Conservation (phyloP, 2,797 vertebrate genomes). For the Podargus strigoides region DNA sequence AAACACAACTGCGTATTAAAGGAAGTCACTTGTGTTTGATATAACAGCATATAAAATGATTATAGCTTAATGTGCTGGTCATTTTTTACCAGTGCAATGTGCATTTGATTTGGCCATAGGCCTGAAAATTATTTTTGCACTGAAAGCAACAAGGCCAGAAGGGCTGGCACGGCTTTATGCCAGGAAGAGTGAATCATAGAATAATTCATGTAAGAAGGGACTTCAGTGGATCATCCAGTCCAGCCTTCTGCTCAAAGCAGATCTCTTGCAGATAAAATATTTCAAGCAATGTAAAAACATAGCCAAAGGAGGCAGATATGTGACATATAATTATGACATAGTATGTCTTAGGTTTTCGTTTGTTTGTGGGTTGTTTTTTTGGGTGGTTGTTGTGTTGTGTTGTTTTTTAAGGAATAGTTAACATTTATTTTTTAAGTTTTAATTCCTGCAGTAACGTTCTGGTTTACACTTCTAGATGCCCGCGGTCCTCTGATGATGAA, state of each 20-base stretch:
- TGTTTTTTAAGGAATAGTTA: neutral
- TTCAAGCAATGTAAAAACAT: neutral
- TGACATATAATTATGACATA: neutral
- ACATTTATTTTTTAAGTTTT: neutral
- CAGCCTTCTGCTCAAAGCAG: neutral
- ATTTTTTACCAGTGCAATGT: neutral
- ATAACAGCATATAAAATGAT: neutral
- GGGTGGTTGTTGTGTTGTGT: neutral
- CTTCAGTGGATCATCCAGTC: neutral
- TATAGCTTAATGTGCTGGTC: neutral
- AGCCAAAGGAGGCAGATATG: neutral
- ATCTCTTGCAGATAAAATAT: neutral
- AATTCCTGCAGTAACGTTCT: neutral
- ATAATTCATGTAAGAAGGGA: neutral
- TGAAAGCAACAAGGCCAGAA: neutral
- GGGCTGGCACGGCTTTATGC: neutral
- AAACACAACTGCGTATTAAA: neutral
- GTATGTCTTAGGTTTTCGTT: neutral
- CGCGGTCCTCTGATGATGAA: conserved; percentile 89
- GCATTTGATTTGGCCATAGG: neutral
- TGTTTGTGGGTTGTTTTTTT: neutral
- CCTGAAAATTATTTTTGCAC: neutral
- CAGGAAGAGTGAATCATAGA: conserved; percentile 9
- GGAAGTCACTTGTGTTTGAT: neutral
- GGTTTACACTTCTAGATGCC: conserved; percentile 79